A percentile compares a stretch with the other conserved stretches of the same genome.
Conservation (phyloP, 2,113 vertebrate species). For the Suricata suricatta region DNA sequence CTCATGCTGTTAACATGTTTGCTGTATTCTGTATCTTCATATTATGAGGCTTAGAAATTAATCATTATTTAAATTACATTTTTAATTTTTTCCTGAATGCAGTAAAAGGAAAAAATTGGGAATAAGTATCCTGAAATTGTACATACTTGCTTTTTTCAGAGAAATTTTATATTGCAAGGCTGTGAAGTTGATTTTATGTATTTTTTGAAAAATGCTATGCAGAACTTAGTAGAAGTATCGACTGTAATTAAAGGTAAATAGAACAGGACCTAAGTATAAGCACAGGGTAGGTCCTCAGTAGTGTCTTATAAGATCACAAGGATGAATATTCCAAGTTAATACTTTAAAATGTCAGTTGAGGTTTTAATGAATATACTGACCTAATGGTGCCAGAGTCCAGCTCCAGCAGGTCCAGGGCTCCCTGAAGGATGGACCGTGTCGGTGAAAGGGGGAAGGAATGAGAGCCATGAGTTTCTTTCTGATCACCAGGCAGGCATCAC, state of each 20-base stretch:
- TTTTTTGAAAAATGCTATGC: not conserved
- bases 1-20: not conserved
- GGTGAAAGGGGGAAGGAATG: too few species aligned
- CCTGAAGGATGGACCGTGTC: too few species aligned
- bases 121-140: conserved; percentile 11
- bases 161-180: not conserved
- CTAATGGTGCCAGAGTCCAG: not conserved
- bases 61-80: conserved; percentile 12
- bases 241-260: not conserved
- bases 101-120: not conserved
- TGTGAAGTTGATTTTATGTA: not conserved
- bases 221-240: not conserved
- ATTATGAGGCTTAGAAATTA: not conserved
- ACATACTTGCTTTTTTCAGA: not conserved
- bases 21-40: not conserved
- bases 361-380: not conserved
- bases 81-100: conserved; percentile 6
- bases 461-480: too few species aligned
- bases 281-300: not conserved
- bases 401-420: too few species aligned
- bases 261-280: not conserved
- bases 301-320: not conserved
- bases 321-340: not conserved
- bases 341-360: not conserved
- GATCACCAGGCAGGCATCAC: too few species aligned